These are phyloP conservation scores for Ellobium chinense DNA, from an alignment of 2,888 invertebrate genomes.

Conservation along the genomic window DNA sequence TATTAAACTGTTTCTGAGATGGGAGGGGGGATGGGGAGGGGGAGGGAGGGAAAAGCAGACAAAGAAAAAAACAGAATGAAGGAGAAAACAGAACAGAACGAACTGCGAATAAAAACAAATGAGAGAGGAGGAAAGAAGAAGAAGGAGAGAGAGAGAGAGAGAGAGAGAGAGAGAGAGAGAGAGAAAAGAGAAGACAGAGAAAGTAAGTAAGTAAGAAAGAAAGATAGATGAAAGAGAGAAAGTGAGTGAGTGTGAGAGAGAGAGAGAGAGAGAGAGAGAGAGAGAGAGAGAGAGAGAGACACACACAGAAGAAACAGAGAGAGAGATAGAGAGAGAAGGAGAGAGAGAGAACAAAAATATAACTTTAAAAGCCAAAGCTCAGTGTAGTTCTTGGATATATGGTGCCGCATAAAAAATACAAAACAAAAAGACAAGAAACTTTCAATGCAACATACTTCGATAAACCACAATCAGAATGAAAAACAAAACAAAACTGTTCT, in stretches of 20 bases:
- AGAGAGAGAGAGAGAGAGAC: constrained; percentile 34
- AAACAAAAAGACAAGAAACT: too few species aligned
- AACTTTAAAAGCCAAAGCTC: background rate
- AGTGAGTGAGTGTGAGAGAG: constrained; percentile 4
- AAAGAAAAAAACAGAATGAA: background rate
- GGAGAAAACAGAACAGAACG: too few species aligned
- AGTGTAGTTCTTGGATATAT: too few species aligned
- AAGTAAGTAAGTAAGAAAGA: constrained; percentile 18
- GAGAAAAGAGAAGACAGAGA: constrained; percentile 24
- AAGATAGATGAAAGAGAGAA: background rate
- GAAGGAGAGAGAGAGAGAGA: constrained; percentile 38
- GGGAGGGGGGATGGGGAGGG: too few species aligned
- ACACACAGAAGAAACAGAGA: constrained; percentile 26
- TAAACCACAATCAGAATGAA: too few species aligned
- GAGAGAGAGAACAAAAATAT: constrained; percentile 2
- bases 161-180: constrained; percentile 38
- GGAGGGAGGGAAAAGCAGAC: background rate
- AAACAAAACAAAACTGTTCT: too few species aligned
- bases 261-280: constrained; percentile 21
- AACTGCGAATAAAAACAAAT: too few species aligned
- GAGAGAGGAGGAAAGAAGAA: background rate
- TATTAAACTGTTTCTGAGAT: too few species aligned
- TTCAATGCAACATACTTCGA: too few species aligned
- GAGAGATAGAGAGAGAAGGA: background rate
- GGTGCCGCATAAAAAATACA: too few species aligned